Base-by-base conservation (phyloP, 2,113 vertebrate genomes). In the Desmodus rotundus region DNA sequence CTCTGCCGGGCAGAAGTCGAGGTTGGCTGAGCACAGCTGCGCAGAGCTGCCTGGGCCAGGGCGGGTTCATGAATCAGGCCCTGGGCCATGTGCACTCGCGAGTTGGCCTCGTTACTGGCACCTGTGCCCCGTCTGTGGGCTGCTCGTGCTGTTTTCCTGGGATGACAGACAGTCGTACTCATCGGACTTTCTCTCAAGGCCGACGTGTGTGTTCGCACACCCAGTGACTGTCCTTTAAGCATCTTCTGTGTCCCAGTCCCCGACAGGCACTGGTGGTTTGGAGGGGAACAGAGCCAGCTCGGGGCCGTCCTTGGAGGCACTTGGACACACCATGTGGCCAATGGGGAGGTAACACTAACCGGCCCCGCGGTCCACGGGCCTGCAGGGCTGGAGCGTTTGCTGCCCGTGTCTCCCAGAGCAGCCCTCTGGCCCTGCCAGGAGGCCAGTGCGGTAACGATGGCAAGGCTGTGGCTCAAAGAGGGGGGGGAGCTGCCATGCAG, bases 281-380 rank as follows among this genome's bases (percentile, higher is more conserved):
- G 33, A 47, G 22, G 26, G 15, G 11, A 61, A 7, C 38, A 9
- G 52, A 28, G 38, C 31, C 4, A 3, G 12, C 73, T 73, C 65
- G 17, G 9, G 22, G 63, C 41, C 1, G 0, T 8, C 45, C 31
- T 41, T 1, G 1, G 43, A 52, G 58, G 22, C n/a, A 16, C 10
- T 0, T 24, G 24, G n/a, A 31, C 26, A 13, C 3, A 1, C 2
- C 11, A 0, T 0, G 0, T 19, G 20, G 33, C 5, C 36, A 47
- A 47, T 0, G 17, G n/a, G 31, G 50, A 52, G 28, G 4, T 0
- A 6, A 15, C 0, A 24, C 45, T 52, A 3, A 22, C 26, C 1
- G 33, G 2, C 61, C 58, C 1, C 13, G 19, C 10, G 33, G 54
- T 7, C 3, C 13, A 0, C 0, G 17, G 56, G 13, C 76, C 31